phyloP scores from a whole-genome alignment of 2,888 invertebrate species.

The Ormia ochracea region DNA sequence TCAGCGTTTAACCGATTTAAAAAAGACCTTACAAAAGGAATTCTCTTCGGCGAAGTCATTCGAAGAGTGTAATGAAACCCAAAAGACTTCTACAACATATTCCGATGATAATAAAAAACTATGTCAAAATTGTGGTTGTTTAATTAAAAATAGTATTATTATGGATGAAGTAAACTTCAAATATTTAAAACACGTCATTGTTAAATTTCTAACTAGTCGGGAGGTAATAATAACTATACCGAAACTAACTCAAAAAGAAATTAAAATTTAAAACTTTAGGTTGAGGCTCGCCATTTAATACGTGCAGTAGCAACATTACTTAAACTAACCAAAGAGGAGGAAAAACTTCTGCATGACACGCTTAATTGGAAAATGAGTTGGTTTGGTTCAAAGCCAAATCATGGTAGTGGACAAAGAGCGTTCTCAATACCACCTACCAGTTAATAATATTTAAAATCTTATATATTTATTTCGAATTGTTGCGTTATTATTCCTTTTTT shows the following conservation, averaged over 20 bases:
- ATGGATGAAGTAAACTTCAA: conserved; percentile 86
- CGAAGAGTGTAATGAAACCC: conserved; percentile 49
- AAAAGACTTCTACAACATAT: conserved; percentile 40
- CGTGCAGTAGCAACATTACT: conserved; percentile 90
- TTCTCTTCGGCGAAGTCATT: conserved; percentile 76
- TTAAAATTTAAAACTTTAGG: conserved; percentile 65
- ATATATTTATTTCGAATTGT: conserved; percentile 4
- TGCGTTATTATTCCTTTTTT: conserved; percentile 22
- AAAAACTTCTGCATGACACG: conserved; percentile 83
- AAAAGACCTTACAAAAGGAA: conserved; percentile 93
- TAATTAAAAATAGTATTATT: conserved; percentile 68
- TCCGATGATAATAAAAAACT: conserved; percentile 56
- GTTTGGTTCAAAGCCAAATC: conserved; percentile 80
- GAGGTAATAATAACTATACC: conserved; percentile 78
- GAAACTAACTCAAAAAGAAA: neutral
- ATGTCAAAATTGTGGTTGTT: conserved; percentile 63
- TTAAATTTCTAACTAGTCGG: conserved; percentile 92
- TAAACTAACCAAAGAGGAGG: conserved; percentile 90
- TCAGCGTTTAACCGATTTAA: conserved; percentile 91
- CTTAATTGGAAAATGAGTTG: conserved; percentile 77
- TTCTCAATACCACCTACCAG: conserved; percentile 79
- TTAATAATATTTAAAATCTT: conserved; percentile 76
- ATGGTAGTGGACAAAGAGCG: conserved; percentile 79
- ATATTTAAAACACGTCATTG: conserved; percentile 94
- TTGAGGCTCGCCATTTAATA: conserved; percentile 92